Base-by-base conservation (phyloP, 2,113 vertebrate species). In the Indri indri region DNA sequence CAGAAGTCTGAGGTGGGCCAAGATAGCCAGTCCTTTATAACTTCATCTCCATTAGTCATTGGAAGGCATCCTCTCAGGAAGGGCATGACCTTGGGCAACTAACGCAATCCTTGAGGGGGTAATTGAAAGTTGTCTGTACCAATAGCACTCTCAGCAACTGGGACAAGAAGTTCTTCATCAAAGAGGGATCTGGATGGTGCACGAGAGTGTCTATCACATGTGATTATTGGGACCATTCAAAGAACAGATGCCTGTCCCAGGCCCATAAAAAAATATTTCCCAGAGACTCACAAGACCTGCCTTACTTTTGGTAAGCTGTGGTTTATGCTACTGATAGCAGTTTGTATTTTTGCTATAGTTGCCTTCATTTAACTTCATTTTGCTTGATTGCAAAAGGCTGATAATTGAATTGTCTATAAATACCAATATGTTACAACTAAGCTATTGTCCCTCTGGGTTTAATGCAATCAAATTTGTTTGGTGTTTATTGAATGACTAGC, bases 361-460 rank as follows among this genome's bases (percentile, higher is more conserved):
- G 42, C 68, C 57, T 91, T 90, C 63, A 54, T 50, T 87, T 79
- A 74, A 74, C 14, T 76, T 96, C 9, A 13, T 82, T 95, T 94
- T 57, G 40, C 30, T 79, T 95, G 16, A 86, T 73, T 88, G 40
- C 50, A 47, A 84, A 94, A 94, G 57, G 3, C 16, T 82, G 86
- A 77, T 37, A 85, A 91, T 59, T 77, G 30, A 80, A 84, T 85
- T 94, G 37, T 61, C n/a, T 50, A 17, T 70, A 88, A 59, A 79
- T 77, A 90, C 34, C 30, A 18, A 40, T 61, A 85, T 16, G 79
- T 52, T 92, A 52, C 50, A 66, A 79, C 27, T 70, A 95, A 91
- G 5, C 61, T 82, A 32, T 83, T 79, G 42, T 63, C 22, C 23
- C 20, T 57, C 79, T 82, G 13, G 2, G 1, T 81, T 96, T 77